Evolutionary conservation across 2,888 invertebrate species (phyloP), one percentile per base, ranked within the genome.

Genomic region (Lottia gigantea): DNA sequence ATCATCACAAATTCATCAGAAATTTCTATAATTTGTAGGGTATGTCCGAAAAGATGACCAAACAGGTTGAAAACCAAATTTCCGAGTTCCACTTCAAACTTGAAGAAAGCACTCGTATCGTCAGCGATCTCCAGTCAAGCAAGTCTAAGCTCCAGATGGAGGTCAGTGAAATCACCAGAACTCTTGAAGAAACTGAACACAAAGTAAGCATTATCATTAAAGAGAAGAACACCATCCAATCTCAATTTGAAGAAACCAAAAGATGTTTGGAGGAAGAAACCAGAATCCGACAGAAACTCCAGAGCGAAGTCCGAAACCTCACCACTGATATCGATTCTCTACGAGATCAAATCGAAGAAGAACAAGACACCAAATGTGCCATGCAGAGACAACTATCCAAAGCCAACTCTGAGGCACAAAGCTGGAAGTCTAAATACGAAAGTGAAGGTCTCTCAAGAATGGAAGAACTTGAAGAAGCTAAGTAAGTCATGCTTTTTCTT

Each of bases 281-380:
- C 77, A 86, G 91, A 64, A 88, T 89, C 23, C 67, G 69, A 16
- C 46, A 74, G 67, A 85, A 85, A 75, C 75, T 82, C 63, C 83
- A 83, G 79, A 80, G 80, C 91, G 97, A 98, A 91, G 96, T 96
- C 94, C 95, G 97, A 91, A 98, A 97, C 92, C 91, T 98, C 91
- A 96, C 97, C 91, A 96, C 97, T 92, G 98, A 99, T 91, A 91
- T 98, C 91, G 98, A 98, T 92, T 96, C 96, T 92, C 94, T 98
- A 90, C 95, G 97, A 88, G 98, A 98, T 91, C 97, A 97, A 91
- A 94, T 97, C 82, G 98, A 99, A 90, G 98, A 98, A 90, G 98
- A 98, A 91, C 95, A 96, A 80, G 97, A 98, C 91, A 96, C 95
- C 90, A 98, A 97, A 92, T 96, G 96, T 90, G 98, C 99, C 89